Evolutionary conservation across 2,113 vertebrate genomes (phyloP).

Genomic region (Kryptolebias marmoratus): DNA sequence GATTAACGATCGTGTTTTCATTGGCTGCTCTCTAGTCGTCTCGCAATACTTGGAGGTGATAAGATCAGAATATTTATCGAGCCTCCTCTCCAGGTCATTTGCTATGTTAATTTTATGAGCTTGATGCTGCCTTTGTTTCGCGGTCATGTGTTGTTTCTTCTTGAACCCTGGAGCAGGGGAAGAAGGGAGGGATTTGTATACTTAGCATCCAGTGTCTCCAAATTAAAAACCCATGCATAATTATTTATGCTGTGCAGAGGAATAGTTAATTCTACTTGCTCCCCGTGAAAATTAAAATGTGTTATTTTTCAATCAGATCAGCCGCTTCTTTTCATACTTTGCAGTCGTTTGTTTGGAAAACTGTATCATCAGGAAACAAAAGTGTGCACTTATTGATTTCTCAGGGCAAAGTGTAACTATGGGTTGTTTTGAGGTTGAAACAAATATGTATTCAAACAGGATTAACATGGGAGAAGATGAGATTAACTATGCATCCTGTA

Average conservation of each 20-base stretch:
- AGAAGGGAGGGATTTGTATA: constrained; percentile 91
- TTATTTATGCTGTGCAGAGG: constrained; percentile 91
- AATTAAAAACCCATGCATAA: constrained; percentile 93
- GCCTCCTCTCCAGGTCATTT: constrained; percentile 93
- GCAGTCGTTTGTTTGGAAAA: constrained; percentile 72
- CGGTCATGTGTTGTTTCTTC: constrained; percentile 89
- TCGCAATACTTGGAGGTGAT: constrained; percentile 84
- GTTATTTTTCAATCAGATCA: constrained; percentile 78
- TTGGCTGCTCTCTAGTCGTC: constrained; percentile 85
- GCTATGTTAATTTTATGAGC: constrained; percentile 97
- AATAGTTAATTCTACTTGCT: constrained; percentile 92
- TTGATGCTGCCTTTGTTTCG: constrained; percentile 93
- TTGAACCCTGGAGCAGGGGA: constrained; percentile 84
- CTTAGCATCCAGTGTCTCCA: constrained; percentile 92
- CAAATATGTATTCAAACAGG: constrained; percentile 41
- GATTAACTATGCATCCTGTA: constrained; percentile 25
- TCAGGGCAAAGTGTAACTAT: constrained; percentile 54
- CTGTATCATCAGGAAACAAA: constrained; percentile 70
- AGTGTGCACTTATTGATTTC: constrained; percentile 54
- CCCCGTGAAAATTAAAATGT: constrained; percentile 89
- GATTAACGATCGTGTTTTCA: constrained; percentile 91
- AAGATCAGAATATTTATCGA: constrained; percentile 93
- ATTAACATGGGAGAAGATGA: constrained; percentile 39
- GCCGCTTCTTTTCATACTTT: constrained; percentile 83
- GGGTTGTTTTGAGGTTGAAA: constrained; percentile 36